Percentiles rank a stretch among this genome's conserved stretches.
phyloP scores from a whole-genome alignment of 1,140 invertebrate species.

The Vanessa tameamea region DNA sequence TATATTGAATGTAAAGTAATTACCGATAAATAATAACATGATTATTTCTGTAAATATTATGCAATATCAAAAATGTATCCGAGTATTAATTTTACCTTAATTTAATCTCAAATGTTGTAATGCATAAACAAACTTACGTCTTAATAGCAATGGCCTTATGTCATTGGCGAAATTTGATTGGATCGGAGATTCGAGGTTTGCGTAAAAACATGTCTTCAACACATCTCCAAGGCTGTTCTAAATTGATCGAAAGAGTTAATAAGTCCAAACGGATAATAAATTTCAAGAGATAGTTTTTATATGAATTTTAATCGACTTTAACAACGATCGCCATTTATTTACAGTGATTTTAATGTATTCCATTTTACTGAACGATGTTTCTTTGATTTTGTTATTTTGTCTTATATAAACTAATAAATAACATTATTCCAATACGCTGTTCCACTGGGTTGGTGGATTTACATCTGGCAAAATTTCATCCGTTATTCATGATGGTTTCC shows the following conservation, averaged over 20 bases:
- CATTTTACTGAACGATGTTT: too few relatives aligned
- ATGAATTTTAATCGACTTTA: slow-evolving; percentile 5
- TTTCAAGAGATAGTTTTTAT: slow-evolving; percentile 13
- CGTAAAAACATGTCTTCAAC: slow-evolving; percentile 48
- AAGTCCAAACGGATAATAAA: slow-evolving; percentile 7
- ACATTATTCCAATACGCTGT: too few relatives aligned
- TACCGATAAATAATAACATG: too few relatives aligned
- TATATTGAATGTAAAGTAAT: too few relatives aligned
- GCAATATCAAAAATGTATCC: background rate
- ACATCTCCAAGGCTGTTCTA: slow-evolving; percentile 43
- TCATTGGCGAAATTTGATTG: slow-evolving; percentile 43
- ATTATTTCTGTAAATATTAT: background rate
- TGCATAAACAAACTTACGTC: slow-evolving; percentile 24
- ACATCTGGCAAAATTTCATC: too few relatives aligned
- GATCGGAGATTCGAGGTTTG: slow-evolving; percentile 42
- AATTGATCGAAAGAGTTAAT: slow-evolving; percentile 32
- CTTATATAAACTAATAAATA: too few relatives aligned
- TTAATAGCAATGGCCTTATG: slow-evolving; percentile 26
- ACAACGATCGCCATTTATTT: background rate
- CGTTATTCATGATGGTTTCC: too few relatives aligned
- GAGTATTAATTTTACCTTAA: background rate
- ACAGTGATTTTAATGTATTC: too few relatives aligned
- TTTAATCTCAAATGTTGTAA: slow-evolving; percentile 26
- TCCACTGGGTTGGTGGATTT: too few relatives aligned
- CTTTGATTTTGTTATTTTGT: too few relatives aligned